phyloP scores from a whole-genome alignment of 1,140 invertebrate genomes.

The Scaptomyza hsui region DNA sequence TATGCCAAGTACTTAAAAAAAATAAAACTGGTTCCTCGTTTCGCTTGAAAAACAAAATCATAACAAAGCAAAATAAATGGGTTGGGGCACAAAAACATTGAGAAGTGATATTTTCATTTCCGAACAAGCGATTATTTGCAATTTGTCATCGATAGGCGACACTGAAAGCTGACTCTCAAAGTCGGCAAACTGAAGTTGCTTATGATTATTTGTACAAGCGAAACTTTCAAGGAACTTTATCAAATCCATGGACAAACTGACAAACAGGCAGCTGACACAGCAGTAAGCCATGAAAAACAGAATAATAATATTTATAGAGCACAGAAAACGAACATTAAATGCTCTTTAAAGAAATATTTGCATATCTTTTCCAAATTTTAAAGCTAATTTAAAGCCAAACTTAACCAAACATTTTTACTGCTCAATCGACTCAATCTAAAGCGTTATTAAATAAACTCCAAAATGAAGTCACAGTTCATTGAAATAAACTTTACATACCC shows the following conservation, averaged over 20 bases:
- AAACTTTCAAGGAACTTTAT: conserved; percentile 56
- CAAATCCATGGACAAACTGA: conserved; percentile 32
- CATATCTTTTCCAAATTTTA: too few species aligned
- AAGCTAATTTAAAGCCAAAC: neutral
- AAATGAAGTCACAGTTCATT: conserved; percentile 16
- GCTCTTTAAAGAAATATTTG: too few species aligned
- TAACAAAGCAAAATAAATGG: conserved; percentile 31
- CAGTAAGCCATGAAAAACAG: conserved; percentile 11
- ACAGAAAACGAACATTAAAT: neutral
- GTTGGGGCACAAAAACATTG: conserved; percentile 14
- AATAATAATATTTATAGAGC: conserved; percentile 10
- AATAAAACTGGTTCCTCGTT: conserved; percentile 6
- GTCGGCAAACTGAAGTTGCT: conserved; percentile 24
- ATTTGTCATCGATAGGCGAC: conserved; percentile 69
- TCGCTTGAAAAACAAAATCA: conserved; percentile 7
- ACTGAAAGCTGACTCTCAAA: conserved; percentile 54
- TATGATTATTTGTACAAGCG: conserved; percentile 51
- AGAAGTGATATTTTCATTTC: conserved; percentile 38
- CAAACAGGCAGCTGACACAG: conserved; percentile 61
- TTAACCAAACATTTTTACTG: neutral
- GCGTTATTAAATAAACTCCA: neutral
- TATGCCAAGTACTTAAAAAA: neutral
- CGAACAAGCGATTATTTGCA: conserved; percentile 55
- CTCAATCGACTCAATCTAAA: neutral
- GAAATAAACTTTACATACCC: conserved; percentile 16